Conservation (phyloP, 2,888 invertebrate species). For the Dinocampus coccinellae region DNA sequence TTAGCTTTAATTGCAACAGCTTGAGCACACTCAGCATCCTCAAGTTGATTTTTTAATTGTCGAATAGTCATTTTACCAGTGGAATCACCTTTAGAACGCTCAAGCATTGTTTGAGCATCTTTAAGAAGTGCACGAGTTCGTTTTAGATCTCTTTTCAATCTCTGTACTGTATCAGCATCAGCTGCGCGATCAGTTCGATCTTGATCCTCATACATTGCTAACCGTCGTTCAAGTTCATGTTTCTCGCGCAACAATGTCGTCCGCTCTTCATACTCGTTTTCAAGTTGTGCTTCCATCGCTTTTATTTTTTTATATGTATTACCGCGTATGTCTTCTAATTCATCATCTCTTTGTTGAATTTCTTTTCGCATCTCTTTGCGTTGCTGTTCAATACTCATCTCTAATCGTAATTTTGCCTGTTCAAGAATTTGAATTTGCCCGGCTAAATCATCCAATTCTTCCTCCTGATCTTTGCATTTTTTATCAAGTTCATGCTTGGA, state of each 20-base stretch:
- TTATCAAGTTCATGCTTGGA: slow-evolving; percentile 90
- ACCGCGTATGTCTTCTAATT: slow-evolving; percentile 91
- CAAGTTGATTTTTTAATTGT: slow-evolving; percentile 78
- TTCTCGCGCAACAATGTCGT: slow-evolving; percentile 88
- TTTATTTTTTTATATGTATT: slow-evolving; percentile 93
- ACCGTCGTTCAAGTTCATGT: slow-evolving; percentile 89
- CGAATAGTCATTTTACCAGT: slow-evolving; percentile 78
- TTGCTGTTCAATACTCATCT: slow-evolving; percentile 94
- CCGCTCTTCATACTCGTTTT: slow-evolving; percentile 93
- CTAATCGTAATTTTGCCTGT: slow-evolving; percentile 91
- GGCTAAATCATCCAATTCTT: slow-evolving; percentile 95
- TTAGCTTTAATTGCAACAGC: slow-evolving; percentile 88
- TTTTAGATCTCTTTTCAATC: slow-evolving; percentile 88
- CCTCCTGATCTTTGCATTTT: slow-evolving; percentile 88
- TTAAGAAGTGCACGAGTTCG: slow-evolving; percentile 90
- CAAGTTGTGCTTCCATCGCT: slow-evolving; percentile 90
- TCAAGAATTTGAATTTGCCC: slow-evolving; percentile 91
- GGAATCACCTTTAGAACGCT: slow-evolving; percentile 88
- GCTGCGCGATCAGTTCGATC: slow-evolving; percentile 80
- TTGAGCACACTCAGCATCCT: slow-evolving; percentile 90
- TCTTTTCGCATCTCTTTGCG: slow-evolving; percentile 92
- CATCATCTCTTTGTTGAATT: slow-evolving; percentile 91
- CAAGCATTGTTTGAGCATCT: slow-evolving; percentile 93
- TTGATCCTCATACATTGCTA: slow-evolving; percentile 83
- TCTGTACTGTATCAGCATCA: slow-evolving; percentile 72